phyloP scores from a whole-genome alignment of 2,797 vertebrate genomes.

The Limnodromus scolopaceus region DNA sequence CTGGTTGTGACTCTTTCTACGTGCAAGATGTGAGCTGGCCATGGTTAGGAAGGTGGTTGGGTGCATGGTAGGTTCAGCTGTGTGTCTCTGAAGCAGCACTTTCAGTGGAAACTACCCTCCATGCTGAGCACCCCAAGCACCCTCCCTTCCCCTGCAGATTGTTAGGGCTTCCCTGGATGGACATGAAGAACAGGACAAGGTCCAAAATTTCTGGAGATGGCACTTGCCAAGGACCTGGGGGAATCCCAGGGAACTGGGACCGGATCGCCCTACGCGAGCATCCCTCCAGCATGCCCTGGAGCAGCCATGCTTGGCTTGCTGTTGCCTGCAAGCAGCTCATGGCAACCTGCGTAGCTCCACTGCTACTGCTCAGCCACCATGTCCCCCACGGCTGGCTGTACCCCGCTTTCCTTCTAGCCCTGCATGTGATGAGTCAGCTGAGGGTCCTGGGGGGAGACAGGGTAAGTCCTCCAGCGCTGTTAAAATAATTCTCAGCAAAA shows the following conservation, averaged over 20 bases:
- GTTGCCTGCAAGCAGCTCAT: not conserved
- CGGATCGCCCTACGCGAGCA: not conserved
- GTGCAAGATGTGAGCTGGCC: not conserved
- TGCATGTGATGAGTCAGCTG: constrained; percentile 16
- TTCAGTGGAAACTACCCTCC: not conserved
- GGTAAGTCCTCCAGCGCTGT: not conserved
- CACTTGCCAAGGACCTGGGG: not conserved
- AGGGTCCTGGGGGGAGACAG: not conserved
- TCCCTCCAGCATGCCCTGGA: not conserved
- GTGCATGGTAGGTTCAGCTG: not conserved
- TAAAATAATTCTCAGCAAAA: not conserved
- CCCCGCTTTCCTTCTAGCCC: not conserved
- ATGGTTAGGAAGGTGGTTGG: not conserved
- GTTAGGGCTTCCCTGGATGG: not conserved
- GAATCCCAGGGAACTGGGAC: not conserved
- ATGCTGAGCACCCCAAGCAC: not conserved
- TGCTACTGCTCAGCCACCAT: not conserved
- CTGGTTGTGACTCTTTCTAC: not conserved
- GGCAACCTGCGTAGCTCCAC: not conserved
- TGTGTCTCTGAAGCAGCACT: not conserved
- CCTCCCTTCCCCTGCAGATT: not conserved
- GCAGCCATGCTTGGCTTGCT: not conserved
- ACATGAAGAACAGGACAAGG: not conserved
- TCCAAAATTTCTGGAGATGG: not conserved
- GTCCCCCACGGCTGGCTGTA: not conserved